These are phyloP conservation scores for Lepidonotus clava DNA, from an alignment of 2,888 invertebrate species.

Conservation along the genomic window DNA sequence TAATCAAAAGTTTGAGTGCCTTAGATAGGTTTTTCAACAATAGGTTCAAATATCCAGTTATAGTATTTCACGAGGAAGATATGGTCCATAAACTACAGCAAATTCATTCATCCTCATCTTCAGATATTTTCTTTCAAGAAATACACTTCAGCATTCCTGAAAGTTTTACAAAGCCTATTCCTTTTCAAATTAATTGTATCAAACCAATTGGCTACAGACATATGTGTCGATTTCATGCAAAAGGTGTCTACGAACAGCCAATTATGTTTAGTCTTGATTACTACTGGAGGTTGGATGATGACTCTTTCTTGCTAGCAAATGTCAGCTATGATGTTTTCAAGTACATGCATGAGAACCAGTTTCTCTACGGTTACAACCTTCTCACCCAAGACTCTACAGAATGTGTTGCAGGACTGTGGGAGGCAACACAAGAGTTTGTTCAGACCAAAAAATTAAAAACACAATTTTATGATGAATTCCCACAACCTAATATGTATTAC, in stretches of 20 bases:
- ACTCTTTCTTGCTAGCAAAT: slow-evolving; percentile 58
- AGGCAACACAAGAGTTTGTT: slow-evolving; percentile 59
- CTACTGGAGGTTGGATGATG: slow-evolving; percentile 65
- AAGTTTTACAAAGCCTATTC: slow-evolving; percentile 56
- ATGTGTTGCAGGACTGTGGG: slow-evolving; percentile 62
- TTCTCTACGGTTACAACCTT: slow-evolving; percentile 63
- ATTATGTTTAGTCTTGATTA: slow-evolving; percentile 62
- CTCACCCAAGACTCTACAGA: slow-evolving; percentile 36
- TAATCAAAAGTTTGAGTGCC: slow-evolving; percentile 38
- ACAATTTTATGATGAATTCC: slow-evolving; percentile 59
- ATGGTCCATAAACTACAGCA: not conserved
- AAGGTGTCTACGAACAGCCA: slow-evolving; percentile 60
- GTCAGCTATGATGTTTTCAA: slow-evolving; percentile 64
- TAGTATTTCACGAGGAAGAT: slow-evolving; percentile 65
- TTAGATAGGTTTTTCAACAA: slow-evolving; percentile 62
- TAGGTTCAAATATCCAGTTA: slow-evolving; percentile 62
- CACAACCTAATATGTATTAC: slow-evolving; percentile 58
- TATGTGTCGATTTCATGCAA: slow-evolving; percentile 67
- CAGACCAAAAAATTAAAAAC: slow-evolving; percentile 42
- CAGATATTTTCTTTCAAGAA: slow-evolving; percentile 61
- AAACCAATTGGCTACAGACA: slow-evolving; percentile 62
- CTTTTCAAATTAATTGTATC: slow-evolving; percentile 51
- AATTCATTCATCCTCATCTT: not conserved
- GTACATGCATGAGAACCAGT: slow-evolving; percentile 55
- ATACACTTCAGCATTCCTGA: slow-evolving; percentile 58